Percentiles rank a stretch among this genome's conserved stretches.
phyloP scores from a whole-genome alignment of 2,797 vertebrate genomes.

The Halcyon leucocephala region DNA sequence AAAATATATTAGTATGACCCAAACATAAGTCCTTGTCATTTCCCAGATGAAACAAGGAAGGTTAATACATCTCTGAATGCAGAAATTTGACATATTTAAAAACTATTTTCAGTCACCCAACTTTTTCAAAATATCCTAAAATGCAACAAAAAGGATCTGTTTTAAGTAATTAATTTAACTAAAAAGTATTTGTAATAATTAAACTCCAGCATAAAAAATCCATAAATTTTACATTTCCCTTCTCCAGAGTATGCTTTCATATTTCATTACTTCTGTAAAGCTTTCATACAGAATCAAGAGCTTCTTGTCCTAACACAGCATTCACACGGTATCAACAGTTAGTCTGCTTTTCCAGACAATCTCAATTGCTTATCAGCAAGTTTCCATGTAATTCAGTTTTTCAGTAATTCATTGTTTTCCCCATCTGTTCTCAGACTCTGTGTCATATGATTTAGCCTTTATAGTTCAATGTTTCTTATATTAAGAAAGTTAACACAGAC shows the following conservation, averaged over 20 bases:
- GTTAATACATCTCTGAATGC: background rate
- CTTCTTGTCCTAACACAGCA: background rate
- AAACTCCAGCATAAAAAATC: background rate
- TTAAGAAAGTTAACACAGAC: background rate
- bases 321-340: background rate
- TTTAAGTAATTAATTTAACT: background rate
- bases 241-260: background rate
- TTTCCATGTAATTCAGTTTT: background rate
- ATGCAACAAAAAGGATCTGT: background rate
- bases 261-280: background rate
- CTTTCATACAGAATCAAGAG: background rate
- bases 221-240: background rate
- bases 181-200: background rate
- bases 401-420: too few species aligned
- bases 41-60: background rate
- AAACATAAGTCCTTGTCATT: background rate
- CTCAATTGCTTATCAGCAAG: background rate
- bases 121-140: background rate
- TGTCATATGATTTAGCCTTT: background rate
- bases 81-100: background rate
- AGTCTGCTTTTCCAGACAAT: background rate
- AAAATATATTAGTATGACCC: background rate
- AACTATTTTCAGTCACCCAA: background rate
- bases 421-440: background rate
- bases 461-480: background rate